Percentiles rank a stretch among this genome's conserved stretches.
These are phyloP conservation scores for Thymelicus acteon DNA, from an alignment of 2,888 invertebrate species.

Conservation along the genomic window DNA sequence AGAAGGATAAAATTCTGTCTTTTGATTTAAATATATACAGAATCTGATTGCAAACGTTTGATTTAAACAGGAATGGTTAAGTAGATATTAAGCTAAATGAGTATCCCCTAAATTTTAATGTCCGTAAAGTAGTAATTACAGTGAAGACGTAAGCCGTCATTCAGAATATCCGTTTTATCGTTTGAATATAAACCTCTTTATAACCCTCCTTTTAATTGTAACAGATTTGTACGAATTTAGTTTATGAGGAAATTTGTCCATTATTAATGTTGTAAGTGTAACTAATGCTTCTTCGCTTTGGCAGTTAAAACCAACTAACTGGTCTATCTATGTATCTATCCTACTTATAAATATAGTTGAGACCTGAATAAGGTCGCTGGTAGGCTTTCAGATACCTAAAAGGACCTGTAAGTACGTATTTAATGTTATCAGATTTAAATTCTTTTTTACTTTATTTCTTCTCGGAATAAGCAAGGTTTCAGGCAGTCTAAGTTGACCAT, in stretches of 20 bases:
- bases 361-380: too few species aligned
- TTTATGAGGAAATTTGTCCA: conserved; percentile 59
- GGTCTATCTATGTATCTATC: too few species aligned
- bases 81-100: conserved; percentile 66
- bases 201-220: conserved; percentile 66
- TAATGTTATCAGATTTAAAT: too few species aligned
- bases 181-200: conserved; percentile 78
- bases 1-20: too few species aligned
- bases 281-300: neutral
- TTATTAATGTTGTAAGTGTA: neutral
- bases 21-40: neutral
- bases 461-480: too few species aligned
- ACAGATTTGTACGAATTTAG: conserved; percentile 60
- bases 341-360: too few species aligned
- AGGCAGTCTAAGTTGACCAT: too few species aligned
- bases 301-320: neutral
- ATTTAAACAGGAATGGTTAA: conserved; percentile 53
- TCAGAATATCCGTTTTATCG: conserved; percentile 77
- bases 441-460: too few species aligned
- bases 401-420: too few species aligned
- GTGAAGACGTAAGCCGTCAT: conserved; percentile 71
- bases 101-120: conserved; percentile 70
- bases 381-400: too few species aligned
- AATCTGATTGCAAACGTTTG: conserved; percentile 6
- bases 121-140: conserved; percentile 74